A percentile compares a stretch with the other conserved stretches of the same genome.
These are phyloP conservation scores for Circaetus gallicus DNA, from an alignment of 2,113 vertebrate species.

Conservation along the genomic window DNA sequence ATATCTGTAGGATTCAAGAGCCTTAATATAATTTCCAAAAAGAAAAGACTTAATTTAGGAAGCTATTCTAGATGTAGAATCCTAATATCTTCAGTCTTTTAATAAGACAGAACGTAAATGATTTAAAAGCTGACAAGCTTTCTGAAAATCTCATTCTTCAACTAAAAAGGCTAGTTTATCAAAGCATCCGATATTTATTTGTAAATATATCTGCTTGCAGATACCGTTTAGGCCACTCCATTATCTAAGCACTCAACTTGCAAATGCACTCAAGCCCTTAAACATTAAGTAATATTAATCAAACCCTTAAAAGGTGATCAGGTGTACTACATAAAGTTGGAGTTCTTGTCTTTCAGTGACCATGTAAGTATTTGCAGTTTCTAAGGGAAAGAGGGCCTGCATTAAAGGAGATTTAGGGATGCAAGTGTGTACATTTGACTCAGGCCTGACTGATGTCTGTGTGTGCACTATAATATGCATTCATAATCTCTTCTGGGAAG, in stretches of 20 bases:
- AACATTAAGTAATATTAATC: background rate
- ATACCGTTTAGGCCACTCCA: background rate
- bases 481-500: background rate
- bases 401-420: background rate
- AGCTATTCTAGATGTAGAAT: background rate
- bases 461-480: fast-evolving
- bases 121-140: background rate
- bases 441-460: background rate
- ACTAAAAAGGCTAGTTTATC: background rate
- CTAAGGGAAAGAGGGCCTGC: background rate
- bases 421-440: background rate
- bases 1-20: background rate
- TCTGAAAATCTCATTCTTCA: background rate
- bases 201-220: background rate
- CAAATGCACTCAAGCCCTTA: background rate
- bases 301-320: background rate
- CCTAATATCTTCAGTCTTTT: background rate
- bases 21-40: background rate
- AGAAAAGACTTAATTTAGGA: background rate
- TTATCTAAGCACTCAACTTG: background rate
- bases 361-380: background rate
- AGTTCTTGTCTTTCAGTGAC: background rate
- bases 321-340: background rate
- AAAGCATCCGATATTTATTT: background rate
- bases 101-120: background rate